Conservation (phyloP, 2,113 vertebrate genomes). For the Misgurnus mizolepis region DNA sequence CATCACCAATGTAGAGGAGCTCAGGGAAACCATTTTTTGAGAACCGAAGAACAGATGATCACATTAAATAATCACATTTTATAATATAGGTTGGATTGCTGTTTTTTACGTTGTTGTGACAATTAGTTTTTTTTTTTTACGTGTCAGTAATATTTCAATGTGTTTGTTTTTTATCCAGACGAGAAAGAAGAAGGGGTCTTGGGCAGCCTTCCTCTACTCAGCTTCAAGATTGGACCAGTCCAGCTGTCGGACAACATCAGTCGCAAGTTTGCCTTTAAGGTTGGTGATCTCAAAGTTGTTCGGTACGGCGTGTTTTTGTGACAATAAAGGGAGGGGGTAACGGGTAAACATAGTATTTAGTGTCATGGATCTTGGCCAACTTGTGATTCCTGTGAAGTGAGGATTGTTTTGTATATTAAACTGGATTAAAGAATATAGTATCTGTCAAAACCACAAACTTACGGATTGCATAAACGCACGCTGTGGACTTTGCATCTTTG, state of each 20-base stretch:
- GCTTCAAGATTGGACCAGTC: conserved; percentile 84
- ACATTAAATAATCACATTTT: not conserved
- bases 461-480: not conserved
- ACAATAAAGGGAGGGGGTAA: not conserved
- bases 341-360: not conserved
- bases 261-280: conserved; percentile 95
- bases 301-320: not conserved
- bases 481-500: conserved; percentile 37
- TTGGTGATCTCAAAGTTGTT: conserved; percentile 65
- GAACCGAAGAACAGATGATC: not conserved
- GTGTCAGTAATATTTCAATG: not conserved
- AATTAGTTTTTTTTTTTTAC: not conserved
- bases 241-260: conserved; percentile 89
- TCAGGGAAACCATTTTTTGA: not conserved
- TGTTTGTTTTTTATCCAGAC: conserved; percentile 70
- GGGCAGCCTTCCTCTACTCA: conserved; percentile 92
- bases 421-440: not conserved
- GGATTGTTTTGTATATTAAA: conserved; percentile 29
- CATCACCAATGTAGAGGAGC: not conserved
- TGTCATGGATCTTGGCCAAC: conserved; percentile 22
- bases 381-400: conserved; percentile 11
- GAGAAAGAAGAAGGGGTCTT: conserved; percentile 91
- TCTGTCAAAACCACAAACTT: conserved; percentile 26
- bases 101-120: not conserved
- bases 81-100: conserved; percentile 4